Percentiles rank a stretch among this genome's conserved stretches.
Evolutionary conservation across 1,140 invertebrate species (phyloP).

Genomic region (Bombus breviceps): DNA sequence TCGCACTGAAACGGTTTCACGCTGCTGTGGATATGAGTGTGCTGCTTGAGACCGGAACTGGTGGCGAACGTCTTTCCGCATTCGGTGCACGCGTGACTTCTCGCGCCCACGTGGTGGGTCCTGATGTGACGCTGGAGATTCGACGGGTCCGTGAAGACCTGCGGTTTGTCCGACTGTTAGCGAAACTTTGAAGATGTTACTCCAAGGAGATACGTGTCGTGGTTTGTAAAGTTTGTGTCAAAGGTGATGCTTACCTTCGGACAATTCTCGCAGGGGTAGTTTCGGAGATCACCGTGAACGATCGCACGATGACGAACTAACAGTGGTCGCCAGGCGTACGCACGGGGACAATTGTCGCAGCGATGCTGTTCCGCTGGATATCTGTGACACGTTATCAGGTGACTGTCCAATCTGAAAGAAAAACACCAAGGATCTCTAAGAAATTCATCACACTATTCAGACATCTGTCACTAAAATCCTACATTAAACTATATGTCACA

Average conservation of each 20-base stretch:
- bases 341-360: constrained; percentile 92
- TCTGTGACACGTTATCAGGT: constrained; percentile 89
- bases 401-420: constrained; percentile 90
- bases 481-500: background rate
- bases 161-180: constrained; percentile 80
- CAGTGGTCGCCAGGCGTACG: constrained; percentile 92
- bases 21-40: constrained; percentile 99
- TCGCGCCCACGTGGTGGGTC: constrained; percentile 94
- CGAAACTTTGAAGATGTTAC: constrained; percentile 73
- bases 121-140: constrained; percentile 98
- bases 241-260: constrained; percentile 86
- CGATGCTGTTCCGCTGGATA: constrained; percentile 90
- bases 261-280: constrained; percentile 97
- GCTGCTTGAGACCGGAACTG: constrained; percentile 98
- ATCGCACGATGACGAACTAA: constrained; percentile 92
- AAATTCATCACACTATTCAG: background rate
- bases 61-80: constrained; percentile 99
- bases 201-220: constrained; percentile 46
- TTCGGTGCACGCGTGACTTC: constrained; percentile 97
- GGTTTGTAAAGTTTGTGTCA: background rate
- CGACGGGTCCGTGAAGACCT: constrained; percentile 97
- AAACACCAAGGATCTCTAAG: background rate
- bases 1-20: constrained; percentile 99
- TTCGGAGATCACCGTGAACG: constrained; percentile 89
- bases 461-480: too few relatives aligned